phyloP scores from a whole-genome alignment of 2,888 invertebrate species.

The Tipula lateralis region DNA sequence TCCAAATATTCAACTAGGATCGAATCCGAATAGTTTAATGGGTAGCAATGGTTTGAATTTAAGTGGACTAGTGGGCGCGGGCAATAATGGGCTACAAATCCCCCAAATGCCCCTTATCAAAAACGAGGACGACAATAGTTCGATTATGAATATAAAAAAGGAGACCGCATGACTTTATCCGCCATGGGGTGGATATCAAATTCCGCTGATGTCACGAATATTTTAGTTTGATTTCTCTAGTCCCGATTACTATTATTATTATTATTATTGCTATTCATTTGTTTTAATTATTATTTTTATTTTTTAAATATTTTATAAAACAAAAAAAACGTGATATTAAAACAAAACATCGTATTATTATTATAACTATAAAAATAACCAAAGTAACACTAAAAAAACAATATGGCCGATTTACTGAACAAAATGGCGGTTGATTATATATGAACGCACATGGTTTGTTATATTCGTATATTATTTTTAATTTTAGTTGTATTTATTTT shows the following conservation, averaged over 20 bases:
- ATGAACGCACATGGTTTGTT: not conserved
- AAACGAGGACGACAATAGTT: constrained; percentile 46
- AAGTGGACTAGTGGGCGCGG: constrained; percentile 28
- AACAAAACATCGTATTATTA: constrained; percentile 9
- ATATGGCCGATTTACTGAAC: not conserved
- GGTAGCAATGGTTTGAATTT: constrained; percentile 30
- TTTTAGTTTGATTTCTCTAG: too few relatives aligned
- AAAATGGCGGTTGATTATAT: not conserved
- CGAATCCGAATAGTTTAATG: not conserved
- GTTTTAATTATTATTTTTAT: not conserved
- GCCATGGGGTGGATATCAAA: constrained; percentile 62
- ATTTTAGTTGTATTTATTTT: constrained; percentile 15
- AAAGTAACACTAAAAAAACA: not conserved
- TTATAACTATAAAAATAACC: not conserved
- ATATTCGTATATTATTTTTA: not conserved
- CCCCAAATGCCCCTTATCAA: constrained; percentile 42
- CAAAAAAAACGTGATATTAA: constrained; percentile 13
- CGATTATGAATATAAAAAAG: constrained; percentile 47
- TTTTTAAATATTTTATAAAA: not conserved
- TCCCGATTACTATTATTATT: too few relatives aligned
- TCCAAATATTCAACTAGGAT: constrained; percentile 12
- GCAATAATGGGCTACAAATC: constrained; percentile 41
- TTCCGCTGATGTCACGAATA: constrained; percentile 47
- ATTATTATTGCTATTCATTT: not conserved
- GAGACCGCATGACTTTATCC: constrained; percentile 81